Evolutionary conservation across 2,888 invertebrate genomes (phyloP).

Genomic region (Mayetiola destructor): DNA sequence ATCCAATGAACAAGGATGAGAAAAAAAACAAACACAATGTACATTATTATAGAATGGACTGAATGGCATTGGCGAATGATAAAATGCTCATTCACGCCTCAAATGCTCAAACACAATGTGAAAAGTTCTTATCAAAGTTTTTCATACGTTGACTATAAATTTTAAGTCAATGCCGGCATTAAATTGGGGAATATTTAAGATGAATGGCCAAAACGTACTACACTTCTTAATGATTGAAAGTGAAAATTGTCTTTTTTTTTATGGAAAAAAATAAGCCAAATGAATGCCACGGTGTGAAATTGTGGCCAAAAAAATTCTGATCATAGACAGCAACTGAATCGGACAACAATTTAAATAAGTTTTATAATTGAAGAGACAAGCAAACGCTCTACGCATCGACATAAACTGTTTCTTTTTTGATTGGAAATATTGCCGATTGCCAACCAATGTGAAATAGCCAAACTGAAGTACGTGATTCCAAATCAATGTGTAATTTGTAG

Average conservation of each 20-base stretch:
- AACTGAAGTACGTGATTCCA: too few relatives aligned
- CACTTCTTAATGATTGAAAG: background rate
- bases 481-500: too few relatives aligned
- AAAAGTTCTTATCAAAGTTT: constrained; percentile 11
- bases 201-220: background rate
- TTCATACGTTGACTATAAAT: constrained; percentile 7
- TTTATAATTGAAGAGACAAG: too few relatives aligned
- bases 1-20: background rate
- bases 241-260: constrained; percentile 2
- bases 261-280: too few relatives aligned
- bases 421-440: too few relatives aligned
- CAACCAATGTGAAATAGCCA: too few relatives aligned
- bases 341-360: too few relatives aligned
- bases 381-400: too few relatives aligned
- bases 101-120: background rate
- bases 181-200: background rate
- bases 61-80: background rate
- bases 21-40: background rate
- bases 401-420: too few relatives aligned
- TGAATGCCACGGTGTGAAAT: too few relatives aligned
- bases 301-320: too few relatives aligned
- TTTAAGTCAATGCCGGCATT: constrained; percentile 5
- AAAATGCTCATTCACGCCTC: background rate
- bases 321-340: too few relatives aligned
- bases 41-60: background rate